Evolutionary conservation across 2,113 vertebrate species (phyloP), one percentile per base, ranked within the genome.

Genomic region (Odontesthes bonariensis): DNA sequence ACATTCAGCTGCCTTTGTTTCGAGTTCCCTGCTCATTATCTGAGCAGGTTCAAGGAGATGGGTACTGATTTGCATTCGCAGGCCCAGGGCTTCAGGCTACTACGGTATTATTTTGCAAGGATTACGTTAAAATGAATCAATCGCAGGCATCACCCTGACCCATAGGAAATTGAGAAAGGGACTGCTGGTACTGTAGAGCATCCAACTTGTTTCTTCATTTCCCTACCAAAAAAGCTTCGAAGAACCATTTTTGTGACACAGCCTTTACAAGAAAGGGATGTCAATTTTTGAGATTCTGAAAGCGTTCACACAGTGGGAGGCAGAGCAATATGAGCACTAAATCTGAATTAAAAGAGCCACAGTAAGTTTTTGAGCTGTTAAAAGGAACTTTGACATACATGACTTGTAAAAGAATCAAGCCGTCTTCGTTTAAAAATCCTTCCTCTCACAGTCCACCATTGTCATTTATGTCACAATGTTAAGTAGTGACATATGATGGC

Each of bases 101-200:
- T 60, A 77, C 55, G 33, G 58, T 74, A 75, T 74, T 88, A 84
- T 87, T 92, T 86, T 79, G 62, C 62, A 63, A 56, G 73, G 68
- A 87, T 90, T 88, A 92, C 72, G 92, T 91, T 92, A 90, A 90
- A 92, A 89, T 66, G 74, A 80, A 86, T 92, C 91, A 91, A 75
- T 93, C 88, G 75, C 62, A 58, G 40, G 42, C 83, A 79, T 86
- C 79, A 72, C 79, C 57, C 55, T 72, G 63, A 90, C 73, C 85
- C 64, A 56, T 22, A 73, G 75, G 64, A 52, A 67, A 75, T 65
- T 20, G 61, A 77, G 65, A 67, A 69, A 56, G 59, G 66, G 61
- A 81, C 56, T 23, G 57, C 54, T 32, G 54, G 63, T 42, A 69
- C 35, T 35, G 8, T 35, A 10, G 60, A 72, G 73, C 58, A 38